These are phyloP conservation scores for Clupea harengus DNA, from an alignment of 2,113 vertebrate genomes.

Conservation along the genomic window DNA sequence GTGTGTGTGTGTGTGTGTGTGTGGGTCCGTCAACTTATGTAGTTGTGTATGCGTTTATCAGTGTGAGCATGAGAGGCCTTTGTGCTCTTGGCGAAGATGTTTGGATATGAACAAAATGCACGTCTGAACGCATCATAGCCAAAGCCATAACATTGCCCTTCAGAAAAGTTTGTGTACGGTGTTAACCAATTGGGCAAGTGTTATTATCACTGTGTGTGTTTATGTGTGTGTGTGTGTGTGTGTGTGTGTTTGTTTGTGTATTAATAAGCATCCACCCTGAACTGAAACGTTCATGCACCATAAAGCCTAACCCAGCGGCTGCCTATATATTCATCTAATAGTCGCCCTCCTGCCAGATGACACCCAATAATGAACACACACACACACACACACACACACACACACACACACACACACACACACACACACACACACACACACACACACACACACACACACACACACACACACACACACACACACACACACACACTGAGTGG, in stretches of 20 bases:
- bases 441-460: background rate
- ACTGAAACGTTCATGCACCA: conserved; percentile 50
- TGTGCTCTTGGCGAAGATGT: background rate
- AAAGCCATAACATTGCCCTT: conserved; percentile 19
- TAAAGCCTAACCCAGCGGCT: conserved; percentile 55
- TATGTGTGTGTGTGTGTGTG: conserved; percentile 1
- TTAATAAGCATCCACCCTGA: conserved; percentile 53
- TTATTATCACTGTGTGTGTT: conserved; percentile 30
- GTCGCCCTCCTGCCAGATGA: conserved; percentile 54
- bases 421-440: background rate
- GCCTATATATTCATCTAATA: conserved; percentile 55
- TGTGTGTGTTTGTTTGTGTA: conserved; percentile 31
- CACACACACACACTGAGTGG: background rate
- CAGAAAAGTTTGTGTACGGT: conserved; percentile 9
- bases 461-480: too few relatives aligned
- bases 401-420: background rate
- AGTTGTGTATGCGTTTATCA: background rate
- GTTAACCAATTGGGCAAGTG: conserved; percentile 29
- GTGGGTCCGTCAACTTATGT: background rate
- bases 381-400: too few relatives aligned
- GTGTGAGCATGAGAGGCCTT: background rate
- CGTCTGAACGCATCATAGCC: conserved; percentile 1
- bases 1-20: background rate
- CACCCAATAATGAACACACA: conserved; percentile 31
- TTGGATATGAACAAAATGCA: background rate